These are phyloP conservation scores for Solen grandis DNA, from an alignment of 1,140 invertebrate genomes.

Conservation along the genomic window DNA sequence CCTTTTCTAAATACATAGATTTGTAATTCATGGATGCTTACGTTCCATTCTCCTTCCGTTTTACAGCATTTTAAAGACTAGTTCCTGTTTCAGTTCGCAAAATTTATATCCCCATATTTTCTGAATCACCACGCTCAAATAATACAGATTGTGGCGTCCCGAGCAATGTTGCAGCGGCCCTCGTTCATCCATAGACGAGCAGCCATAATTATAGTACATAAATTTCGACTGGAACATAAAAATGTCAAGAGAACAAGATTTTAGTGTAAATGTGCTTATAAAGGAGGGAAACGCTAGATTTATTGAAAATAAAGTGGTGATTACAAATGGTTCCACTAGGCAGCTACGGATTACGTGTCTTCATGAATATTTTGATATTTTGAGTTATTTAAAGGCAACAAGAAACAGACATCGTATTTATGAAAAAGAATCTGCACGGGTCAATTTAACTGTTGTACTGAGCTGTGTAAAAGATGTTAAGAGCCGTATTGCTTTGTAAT, in stretches of 20 bases:
- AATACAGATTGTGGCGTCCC: conserved; percentile 9
- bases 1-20: not conserved
- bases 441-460: no score
- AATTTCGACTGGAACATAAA: conserved; percentile 49
- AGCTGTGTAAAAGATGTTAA: no score
- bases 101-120: conserved; percentile 48
- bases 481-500: no score
- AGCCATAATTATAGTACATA: conserved; percentile 46
- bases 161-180: not conserved
- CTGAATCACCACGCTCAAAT: conserved; percentile 40
- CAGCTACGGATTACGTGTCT: no score
- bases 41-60: conserved; percentile 21
- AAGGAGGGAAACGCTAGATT: conserved; percentile 24
- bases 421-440: no score
- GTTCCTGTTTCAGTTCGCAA: conserved; percentile 42
- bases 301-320: conserved; percentile 27
- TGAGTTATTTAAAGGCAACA: no score
- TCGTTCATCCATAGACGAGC: conserved; percentile 6
- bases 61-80: conserved; percentile 49
- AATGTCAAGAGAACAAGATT: conserved; percentile 44
- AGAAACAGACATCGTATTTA: no score
- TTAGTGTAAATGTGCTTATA: conserved; percentile 38
- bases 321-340: not conserved
- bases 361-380: no score
- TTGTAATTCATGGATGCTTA: not conserved